phyloP scores from a whole-genome alignment of 2,888 invertebrate genomes.

The Villa cingulata region DNA sequence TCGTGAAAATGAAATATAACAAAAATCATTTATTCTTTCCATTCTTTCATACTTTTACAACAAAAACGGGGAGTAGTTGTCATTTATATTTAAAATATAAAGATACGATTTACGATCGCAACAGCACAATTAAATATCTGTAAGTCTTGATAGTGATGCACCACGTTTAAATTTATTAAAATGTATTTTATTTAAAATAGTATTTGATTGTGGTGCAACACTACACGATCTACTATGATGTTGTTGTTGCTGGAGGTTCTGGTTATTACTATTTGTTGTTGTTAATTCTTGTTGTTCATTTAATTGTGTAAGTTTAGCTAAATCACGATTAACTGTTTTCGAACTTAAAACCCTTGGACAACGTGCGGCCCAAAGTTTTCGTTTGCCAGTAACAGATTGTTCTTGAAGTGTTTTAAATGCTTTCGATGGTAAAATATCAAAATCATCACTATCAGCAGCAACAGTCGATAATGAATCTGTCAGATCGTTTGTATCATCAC shows the following conservation, averaged over 20 bases:
- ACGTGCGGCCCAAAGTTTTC: conserved; percentile 42
- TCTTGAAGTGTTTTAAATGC: conserved; percentile 44
- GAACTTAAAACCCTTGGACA: conserved; percentile 50
- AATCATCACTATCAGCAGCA: conserved; percentile 18
- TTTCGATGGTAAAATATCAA: conserved; percentile 43
- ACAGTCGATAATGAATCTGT: too few relatives aligned
- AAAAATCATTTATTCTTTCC: neutral
- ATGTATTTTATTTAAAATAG: conserved; percentile 7
- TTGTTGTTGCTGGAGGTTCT: too few relatives aligned
- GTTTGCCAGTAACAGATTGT: conserved; percentile 27
- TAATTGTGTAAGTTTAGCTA: conserved; percentile 34
- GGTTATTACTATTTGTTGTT: too few relatives aligned
- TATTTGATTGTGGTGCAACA: neutral
- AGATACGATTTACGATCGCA: neutral
- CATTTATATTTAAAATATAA: neutral
- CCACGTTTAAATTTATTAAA: conserved; percentile 24
- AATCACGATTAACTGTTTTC: conserved; percentile 41
- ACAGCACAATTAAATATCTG: conserved; percentile 13
- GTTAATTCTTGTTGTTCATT: conserved; percentile 32
- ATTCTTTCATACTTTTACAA: neutral
- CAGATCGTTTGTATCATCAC: too few relatives aligned
- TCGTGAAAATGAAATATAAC: too few relatives aligned
- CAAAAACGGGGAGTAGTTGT: too few relatives aligned
- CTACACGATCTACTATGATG: conserved; percentile 3
- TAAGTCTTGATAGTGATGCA: conserved; percentile 27